Evolutionary conservation across 2,888 invertebrate genomes (phyloP).

Genomic region (Penaeus monodon): DNA sequence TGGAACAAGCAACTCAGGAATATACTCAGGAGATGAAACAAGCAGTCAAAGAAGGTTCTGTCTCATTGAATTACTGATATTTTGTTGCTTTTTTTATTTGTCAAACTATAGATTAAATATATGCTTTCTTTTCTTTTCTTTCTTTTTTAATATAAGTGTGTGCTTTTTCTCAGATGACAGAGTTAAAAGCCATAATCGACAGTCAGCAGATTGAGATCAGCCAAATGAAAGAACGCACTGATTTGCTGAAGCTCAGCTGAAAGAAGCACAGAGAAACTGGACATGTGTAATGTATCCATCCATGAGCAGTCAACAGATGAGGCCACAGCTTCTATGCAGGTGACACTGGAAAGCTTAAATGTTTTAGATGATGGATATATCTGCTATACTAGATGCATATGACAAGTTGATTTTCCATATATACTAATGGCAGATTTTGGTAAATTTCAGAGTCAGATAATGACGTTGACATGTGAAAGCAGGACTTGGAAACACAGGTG

Average conservation of each 20-base stretch:
- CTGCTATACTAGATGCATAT: background rate
- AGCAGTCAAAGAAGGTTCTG: constrained; percentile 33
- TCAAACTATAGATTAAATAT: background rate
- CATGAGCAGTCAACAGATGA: constrained; percentile 49
- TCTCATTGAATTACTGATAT: background rate
- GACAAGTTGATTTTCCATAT: background rate
- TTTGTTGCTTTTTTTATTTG: background rate
- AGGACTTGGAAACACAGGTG: constrained; percentile 37
- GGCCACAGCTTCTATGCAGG: constrained; percentile 33
- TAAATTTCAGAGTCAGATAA: constrained; percentile 35
- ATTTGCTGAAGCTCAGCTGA: constrained; percentile 29
- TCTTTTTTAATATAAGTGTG: background rate
- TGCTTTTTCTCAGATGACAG: constrained; percentile 6
- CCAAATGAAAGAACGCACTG: constrained; percentile 9
- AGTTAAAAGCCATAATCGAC: constrained; percentile 23
- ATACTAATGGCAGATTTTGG: too few species aligned
- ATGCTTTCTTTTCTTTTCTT: background rate
- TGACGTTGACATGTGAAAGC: constrained; percentile 49
- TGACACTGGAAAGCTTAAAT: background rate
- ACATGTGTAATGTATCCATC: constrained; percentile 24
- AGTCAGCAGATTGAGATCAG: constrained; percentile 21
- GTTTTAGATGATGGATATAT: background rate
- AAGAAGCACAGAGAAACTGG: constrained; percentile 42
- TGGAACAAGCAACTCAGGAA: constrained; percentile 1
- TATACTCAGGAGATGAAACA: constrained; percentile 24